Conservation (phyloP, 2,888 invertebrate species). For the Lottia scabra region DNA sequence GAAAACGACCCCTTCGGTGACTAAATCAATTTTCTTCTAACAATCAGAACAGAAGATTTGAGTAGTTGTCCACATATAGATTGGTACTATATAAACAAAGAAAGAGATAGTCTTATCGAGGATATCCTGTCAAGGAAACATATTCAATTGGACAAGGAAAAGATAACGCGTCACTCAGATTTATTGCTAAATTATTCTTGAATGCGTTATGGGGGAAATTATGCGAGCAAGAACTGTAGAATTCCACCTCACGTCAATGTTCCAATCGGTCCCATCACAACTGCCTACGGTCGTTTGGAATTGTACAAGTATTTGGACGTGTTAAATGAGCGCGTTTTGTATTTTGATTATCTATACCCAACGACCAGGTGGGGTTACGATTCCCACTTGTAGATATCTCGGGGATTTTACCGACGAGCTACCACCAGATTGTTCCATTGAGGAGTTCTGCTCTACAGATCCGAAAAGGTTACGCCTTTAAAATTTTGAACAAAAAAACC, state of each 20-base stretch:
- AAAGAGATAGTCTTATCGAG: not conserved
- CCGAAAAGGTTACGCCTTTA: constrained; percentile 27
- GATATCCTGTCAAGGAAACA: not conserved
- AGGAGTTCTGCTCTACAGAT: too few species aligned
- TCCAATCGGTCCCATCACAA: constrained; percentile 63
- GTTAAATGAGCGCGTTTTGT: constrained; percentile 55
- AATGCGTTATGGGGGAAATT: not conserved
- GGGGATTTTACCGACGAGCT: constrained; percentile 34
- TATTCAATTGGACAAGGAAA: not conserved
- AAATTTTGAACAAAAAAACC: constrained; percentile 4
- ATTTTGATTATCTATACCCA: constrained; percentile 63
- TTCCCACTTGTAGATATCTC: constrained; percentile 21
- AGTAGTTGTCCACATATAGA: not conserved
- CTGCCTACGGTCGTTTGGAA: constrained; percentile 58
- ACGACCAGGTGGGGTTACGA: constrained; percentile 8
- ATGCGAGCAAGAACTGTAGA: not conserved
- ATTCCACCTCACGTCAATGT: not conserved
- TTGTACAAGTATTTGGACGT: constrained; percentile 58
- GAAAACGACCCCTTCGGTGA: too few species aligned
- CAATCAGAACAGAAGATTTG: not conserved
- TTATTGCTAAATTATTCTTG: not conserved
- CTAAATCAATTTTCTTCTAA: too few species aligned
- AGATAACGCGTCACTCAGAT: not conserved
- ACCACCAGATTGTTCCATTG: constrained; percentile 46
- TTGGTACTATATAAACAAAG: not conserved